Evolutionary conservation across 2,888 invertebrate species (phyloP).

Genomic region (Leptothorax acervorum): DNA sequence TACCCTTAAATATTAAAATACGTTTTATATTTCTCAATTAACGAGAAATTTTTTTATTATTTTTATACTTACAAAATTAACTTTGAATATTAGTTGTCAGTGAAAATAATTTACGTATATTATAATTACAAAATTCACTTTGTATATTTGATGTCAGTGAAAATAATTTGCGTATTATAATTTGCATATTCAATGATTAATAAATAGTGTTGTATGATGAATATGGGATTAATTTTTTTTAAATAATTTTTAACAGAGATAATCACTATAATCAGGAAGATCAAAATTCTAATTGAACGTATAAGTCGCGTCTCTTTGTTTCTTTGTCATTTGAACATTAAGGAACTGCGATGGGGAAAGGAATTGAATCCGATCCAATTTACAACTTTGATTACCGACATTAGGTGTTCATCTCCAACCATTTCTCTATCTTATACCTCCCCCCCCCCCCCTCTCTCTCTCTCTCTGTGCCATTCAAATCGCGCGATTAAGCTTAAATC

Average conservation of each 20-base stretch:
- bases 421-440: slow-evolving; percentile 31
- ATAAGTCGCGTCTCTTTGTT: slow-evolving; percentile 38
- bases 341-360: background rate
- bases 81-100: background rate
- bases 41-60: background rate
- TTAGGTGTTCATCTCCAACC: slow-evolving; percentile 34
- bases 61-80: background rate
- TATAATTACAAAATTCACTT: background rate
- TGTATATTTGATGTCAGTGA: background rate
- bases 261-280: background rate
- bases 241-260: background rate
- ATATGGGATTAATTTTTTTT: background rate
- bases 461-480: slow-evolving; percentile 11
- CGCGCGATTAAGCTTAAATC: slow-evolving; percentile 44
- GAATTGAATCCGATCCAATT: slow-evolving; percentile 46
- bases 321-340: slow-evolving; percentile 32
- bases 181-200: background rate
- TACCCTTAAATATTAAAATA: background rate
- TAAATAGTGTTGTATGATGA: background rate
- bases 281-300: slow-evolving; percentile 27
- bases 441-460: background rate
- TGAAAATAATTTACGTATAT: background rate
- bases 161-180: background rate
- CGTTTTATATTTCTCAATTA: background rate
- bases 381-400: slow-evolving; percentile 50